Evolutionary conservation across 2,113 vertebrate species (phyloP), one percentile per base, ranked within the genome.

Genomic region (Serilophus lunatus): DNA sequence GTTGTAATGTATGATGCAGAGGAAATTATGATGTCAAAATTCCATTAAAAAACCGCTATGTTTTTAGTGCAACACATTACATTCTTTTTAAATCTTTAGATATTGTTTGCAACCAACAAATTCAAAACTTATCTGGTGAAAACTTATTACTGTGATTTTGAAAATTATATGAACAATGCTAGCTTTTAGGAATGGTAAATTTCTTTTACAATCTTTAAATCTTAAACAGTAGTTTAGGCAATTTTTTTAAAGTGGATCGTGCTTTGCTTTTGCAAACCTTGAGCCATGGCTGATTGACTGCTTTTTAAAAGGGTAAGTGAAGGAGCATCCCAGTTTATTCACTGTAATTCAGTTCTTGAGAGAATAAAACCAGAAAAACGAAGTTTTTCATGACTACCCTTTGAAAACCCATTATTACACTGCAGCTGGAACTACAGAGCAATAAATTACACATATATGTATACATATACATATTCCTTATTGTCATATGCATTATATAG

Each of bases 371-470:
- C 65, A 86, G 70, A 71, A 92, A 78, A 72, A 63, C 69, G 19
- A 79, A 92, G 28, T 70, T 94, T 96, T 92, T 90, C 82, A 51
- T 78, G 20, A 91, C 87, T 92, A 49, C 29, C 29, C 42, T 85
- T 83, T 94, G 81, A 53, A 92, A 95, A 82, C 26, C 18, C 75
- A 65, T 84, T 87, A 91, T 91, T 93, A 89, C 26, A 82, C n/a
- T 53, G 59, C 78, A 94, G 44, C 74, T 92, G 59, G 70, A 84
- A 69, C 70, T 85, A 71, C 81, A 85, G 66, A 87, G 70, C 85
- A 92, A 72, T 95, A 82, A 61, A 89, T 85, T 85, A 87, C 36
- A 64, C 45, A 33, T 45, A 31, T 40, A 70, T 47, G 44, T 38
- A 70, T 45, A 70, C 35, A 88, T 51, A 87, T 6, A 57, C 23